A percentile compares a stretch with the other conserved stretches of the same genome.
phyloP scores from a whole-genome alignment of 2,888 invertebrate species.

The Caenorhabditis sp. region DNA sequence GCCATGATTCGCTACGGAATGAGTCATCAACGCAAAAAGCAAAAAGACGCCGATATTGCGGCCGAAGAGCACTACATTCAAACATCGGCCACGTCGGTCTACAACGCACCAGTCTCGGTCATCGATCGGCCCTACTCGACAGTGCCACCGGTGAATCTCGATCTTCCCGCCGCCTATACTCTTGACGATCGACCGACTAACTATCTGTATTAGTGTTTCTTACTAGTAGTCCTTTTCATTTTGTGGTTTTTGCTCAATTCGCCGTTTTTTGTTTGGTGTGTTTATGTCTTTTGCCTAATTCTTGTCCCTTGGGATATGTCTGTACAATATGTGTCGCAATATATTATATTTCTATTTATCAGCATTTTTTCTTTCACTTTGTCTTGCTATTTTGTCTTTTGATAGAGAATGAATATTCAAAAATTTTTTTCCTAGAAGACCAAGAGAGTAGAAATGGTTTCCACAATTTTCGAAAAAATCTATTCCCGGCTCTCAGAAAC shows the following conservation, averaged over 20 bases:
- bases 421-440: too few species aligned
- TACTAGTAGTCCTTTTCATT: not conserved
- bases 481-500: too few species aligned
- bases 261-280: not conserved
- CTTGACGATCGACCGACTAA: slow-evolving; percentile 64
- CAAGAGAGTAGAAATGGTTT: too few species aligned
- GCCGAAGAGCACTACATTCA: slow-evolving; percentile 66
- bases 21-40: slow-evolving; percentile 69
- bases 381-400: too few species aligned
- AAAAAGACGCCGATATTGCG: slow-evolving; percentile 67
- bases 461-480: too few species aligned
- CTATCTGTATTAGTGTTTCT: slow-evolving; percentile 62
- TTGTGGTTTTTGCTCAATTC: not conserved
- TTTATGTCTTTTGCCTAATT: slow-evolving; percentile 15
- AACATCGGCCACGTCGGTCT: slow-evolving; percentile 61
- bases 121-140: slow-evolving; percentile 59
- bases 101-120: slow-evolving; percentile 47
- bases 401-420: too few species aligned
- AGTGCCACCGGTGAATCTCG: slow-evolving; percentile 58
- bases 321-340: slow-evolving; percentile 37
- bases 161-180: slow-evolving; percentile 67
- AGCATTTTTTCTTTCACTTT: too few species aligned
- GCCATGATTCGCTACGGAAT: slow-evolving; percentile 69
- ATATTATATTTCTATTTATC: slow-evolving; percentile 14
- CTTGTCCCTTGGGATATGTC: slow-evolving; percentile 39